Evolutionary conservation across 2,888 invertebrate species (phyloP).

Genomic region (Myopa tessellatipennis): DNA sequence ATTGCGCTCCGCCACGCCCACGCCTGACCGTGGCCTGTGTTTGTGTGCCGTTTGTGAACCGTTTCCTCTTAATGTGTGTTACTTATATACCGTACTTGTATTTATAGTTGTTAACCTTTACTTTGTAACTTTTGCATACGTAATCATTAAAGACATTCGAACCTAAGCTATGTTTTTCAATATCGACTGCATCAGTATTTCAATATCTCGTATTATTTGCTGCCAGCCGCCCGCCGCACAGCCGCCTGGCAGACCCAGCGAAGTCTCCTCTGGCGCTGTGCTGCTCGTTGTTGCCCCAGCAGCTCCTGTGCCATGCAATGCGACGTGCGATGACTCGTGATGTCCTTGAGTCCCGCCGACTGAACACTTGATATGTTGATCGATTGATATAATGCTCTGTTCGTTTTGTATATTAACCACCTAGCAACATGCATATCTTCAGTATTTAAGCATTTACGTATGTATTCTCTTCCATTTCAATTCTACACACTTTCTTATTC

Average conservation of each 20-base stretch:
- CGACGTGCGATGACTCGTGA: slow-evolving; percentile 5
- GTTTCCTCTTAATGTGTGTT: slow-evolving; percentile 24
- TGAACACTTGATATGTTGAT: slow-evolving; percentile 1
- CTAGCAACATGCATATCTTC: neutral
- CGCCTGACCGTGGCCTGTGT: neutral
- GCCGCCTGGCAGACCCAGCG: neutral
- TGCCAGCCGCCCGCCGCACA: neutral
- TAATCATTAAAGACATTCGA: neutral
- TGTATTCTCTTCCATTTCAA: neutral
- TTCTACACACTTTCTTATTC: neutral
- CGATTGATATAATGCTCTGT: neutral
- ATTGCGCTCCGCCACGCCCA: slow-evolving; percentile 10
- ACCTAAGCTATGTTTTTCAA: slow-evolving; percentile 10
- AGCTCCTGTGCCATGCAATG: neutral
- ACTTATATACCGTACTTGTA: neutral
- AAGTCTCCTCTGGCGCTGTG: neutral
- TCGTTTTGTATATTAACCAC: neutral
- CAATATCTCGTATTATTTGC: too few species aligned
- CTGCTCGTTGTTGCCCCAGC: neutral
- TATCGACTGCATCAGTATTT: neutral
- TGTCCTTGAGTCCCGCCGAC: neutral
- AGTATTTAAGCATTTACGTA: neutral
- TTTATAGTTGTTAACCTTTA: slow-evolving; percentile 2
- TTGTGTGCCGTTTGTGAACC: slow-evolving; percentile 23
- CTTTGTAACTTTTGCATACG: slow-evolving; percentile 27